phyloP scores from a whole-genome alignment of 2,113 vertebrate genomes.

The Thermophis baileyi region DNA sequence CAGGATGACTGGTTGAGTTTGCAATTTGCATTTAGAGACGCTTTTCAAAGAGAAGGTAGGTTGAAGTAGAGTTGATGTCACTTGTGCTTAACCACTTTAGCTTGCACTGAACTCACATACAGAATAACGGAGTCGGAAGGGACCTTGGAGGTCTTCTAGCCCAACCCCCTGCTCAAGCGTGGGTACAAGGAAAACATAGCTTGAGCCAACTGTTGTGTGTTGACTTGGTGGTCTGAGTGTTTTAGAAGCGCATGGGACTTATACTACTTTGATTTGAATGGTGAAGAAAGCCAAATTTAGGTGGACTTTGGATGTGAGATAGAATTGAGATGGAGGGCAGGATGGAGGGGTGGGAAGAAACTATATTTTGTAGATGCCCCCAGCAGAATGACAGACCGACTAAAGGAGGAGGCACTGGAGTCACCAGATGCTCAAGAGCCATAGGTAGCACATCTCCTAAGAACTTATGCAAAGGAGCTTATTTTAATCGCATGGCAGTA shows the following conservation, averaged over 20 bases:
- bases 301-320: background rate
- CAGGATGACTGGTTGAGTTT: background rate
- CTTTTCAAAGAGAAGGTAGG: conserved; percentile 6
- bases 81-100: background rate
- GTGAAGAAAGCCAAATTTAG: background rate
- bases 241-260: background rate
- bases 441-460: background rate
- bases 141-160: background rate
- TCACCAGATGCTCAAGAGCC: no score
- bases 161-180: no score
- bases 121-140: background rate
- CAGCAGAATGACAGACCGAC: no score
- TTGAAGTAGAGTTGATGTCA: background rate
- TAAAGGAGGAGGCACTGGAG: no score
- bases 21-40: background rate
- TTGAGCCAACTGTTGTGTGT: background rate
- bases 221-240: background rate
- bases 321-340: background rate
- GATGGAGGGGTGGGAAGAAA: no score
- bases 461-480: no score
- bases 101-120: background rate
- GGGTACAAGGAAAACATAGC: background rate
- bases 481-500: fast-evolving
- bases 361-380: no score
- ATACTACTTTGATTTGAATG: background rate